Conservation (phyloP, 2,113 vertebrate genomes). For the Nesoenas mayeri region DNA sequence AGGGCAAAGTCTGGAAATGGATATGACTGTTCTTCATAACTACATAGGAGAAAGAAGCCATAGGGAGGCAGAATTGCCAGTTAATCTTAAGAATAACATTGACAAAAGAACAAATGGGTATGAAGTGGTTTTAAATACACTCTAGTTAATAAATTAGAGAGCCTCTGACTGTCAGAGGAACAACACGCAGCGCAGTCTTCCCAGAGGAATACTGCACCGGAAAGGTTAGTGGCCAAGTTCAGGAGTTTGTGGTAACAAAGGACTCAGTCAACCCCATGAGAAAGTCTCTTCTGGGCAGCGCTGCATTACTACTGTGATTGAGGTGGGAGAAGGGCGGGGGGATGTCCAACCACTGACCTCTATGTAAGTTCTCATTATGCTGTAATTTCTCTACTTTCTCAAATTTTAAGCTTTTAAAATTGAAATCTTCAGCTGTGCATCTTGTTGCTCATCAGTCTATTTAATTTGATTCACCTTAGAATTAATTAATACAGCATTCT, state of each 20-base stretch:
- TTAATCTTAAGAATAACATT: not conserved
- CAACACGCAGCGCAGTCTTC: not conserved
- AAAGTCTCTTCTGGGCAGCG: not conserved
- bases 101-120: not conserved
- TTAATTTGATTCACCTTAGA: not conserved
- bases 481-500: not conserved
- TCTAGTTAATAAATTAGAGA: not conserved
- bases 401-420: not conserved
- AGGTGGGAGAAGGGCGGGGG: not conserved
- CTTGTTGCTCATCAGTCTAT: not conserved
- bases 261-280: not conserved
- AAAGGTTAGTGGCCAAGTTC: not conserved
- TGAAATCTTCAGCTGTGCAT: not conserved
- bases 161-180: not conserved
- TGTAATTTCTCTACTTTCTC: not conserved
- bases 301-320: not conserved
- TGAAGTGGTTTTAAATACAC: not conserved
- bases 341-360: not conserved
- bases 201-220: not conserved
- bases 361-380: not conserved
- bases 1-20: not conserved
- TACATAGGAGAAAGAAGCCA: not conserved
- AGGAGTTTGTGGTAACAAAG: not conserved
- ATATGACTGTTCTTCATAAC: not conserved
- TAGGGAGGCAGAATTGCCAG: not conserved